These are phyloP conservation scores for Meliscaeva auricollis DNA, from an alignment of 2,888 invertebrate species.

Conservation along the genomic window DNA sequence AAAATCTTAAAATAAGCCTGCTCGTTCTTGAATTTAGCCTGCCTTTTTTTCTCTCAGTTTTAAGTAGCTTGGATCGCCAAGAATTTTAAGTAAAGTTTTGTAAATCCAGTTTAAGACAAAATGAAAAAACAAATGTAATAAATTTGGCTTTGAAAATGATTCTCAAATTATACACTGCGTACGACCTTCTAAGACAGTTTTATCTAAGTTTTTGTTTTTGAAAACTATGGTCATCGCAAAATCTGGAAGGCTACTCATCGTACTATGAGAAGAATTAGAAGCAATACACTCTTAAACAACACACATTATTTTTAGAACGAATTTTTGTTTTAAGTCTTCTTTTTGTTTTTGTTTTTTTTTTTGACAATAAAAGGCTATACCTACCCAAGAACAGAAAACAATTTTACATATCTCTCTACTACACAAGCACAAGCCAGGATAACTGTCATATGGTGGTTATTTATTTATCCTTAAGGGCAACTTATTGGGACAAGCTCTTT, in stretches of 20 bases:
- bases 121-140: no score
- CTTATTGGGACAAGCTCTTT: constrained; percentile 57
- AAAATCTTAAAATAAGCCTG: no score
- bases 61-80: no score
- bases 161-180: no score
- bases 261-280: constrained; percentile 18
- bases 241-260: background rate
- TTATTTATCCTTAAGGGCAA: constrained; percentile 65
- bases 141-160: background rate
- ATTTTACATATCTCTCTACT: constrained; percentile 26
- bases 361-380: background rate
- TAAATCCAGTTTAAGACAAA: no score
- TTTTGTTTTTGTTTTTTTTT: background rate
- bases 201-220: no score
- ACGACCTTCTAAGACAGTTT: no score
- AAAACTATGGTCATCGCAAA: background rate
- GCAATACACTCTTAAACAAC: constrained; percentile 14
- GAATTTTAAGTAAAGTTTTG: no score
- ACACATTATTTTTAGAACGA: constrained; percentile 1
- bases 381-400: constrained; percentile 23
- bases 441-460: constrained; percentile 59
- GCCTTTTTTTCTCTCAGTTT: no score
- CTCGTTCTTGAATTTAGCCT: no score
- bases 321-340: background rate
- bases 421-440: constrained; percentile 27